Conservation (phyloP, 2,113 vertebrate genomes). For the Porphyrio hochstetteri region DNA sequence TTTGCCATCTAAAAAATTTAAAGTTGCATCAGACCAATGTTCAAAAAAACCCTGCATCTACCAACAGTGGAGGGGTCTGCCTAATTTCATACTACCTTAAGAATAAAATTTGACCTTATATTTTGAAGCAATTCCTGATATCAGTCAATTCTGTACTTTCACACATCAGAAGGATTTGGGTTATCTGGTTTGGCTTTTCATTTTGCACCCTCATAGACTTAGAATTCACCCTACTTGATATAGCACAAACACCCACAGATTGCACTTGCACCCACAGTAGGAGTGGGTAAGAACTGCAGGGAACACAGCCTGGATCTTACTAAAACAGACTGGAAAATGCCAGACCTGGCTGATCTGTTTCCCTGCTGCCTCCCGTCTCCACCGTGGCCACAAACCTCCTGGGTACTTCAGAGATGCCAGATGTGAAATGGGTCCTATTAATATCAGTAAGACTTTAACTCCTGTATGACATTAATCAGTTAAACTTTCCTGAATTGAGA, state of each 20-base stretch:
- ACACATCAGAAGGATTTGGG: not conserved
- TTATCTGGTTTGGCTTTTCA: not conserved
- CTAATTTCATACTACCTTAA: not conserved
- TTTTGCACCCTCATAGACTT: not conserved
- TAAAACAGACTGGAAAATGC: not conserved
- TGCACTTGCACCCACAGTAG: not conserved
- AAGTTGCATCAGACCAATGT: not conserved
- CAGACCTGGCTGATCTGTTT: not conserved
- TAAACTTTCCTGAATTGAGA: not conserved
- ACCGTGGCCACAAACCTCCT: not conserved
- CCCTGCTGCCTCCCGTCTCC: not conserved
- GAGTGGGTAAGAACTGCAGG: accelerated
- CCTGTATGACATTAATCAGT: not conserved
- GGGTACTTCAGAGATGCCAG: not conserved
- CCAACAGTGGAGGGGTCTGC: not conserved
- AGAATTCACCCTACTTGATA: not conserved
- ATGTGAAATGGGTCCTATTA: not conserved
- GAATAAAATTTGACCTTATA: accelerated
- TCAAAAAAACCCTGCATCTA: not conserved
- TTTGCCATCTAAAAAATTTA: not conserved
- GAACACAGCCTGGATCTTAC: not conserved
- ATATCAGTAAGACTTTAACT: not conserved
- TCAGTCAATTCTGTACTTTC: not conserved
- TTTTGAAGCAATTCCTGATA: not conserved
- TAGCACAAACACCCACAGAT: not conserved